Evolutionary conservation across 2,888 invertebrate genomes (phyloP), one percentile per base, ranked within the genome.

Genomic region (Drosophila quinaria): DNA sequence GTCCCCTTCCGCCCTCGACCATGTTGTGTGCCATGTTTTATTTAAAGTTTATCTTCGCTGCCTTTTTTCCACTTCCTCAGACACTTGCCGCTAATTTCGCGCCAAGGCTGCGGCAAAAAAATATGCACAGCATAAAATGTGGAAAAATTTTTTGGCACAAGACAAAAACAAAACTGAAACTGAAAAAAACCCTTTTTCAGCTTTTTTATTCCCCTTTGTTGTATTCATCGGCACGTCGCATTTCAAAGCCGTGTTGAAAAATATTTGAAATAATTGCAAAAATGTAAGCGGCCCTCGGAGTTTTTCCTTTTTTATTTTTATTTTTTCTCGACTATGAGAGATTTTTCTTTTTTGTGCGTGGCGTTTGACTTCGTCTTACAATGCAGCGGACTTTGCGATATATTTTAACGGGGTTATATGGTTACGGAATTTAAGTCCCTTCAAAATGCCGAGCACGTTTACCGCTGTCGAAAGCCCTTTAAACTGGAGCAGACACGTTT

Each of bases 201-300:
- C 33, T 29, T 42, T 29, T 50, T 35, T 50, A 54, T 47, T 33
- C 39, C 46, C 13, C n/a, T 55, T 54, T 47, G 44, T 47, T 41
- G 55, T 35, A 35, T 56, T 70, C 64, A 77, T 77, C 87, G 83
- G 89, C 83, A 83, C 83, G 83, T 83, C 80, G 80, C 77, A 70
- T 82, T 82, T 72, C 89, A 82, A 87, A 83, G 84, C 84, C 87
- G 89, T 76, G 84, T 87, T 85, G 84, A 85, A 85, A 85, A 85
- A 85, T 85, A 89, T 89, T 87, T 85, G 78, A 89, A 85, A 85
- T 85, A 85, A 85, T 85, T 85, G 89, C 81, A 81, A 87, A 85
- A 89, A 83, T 83, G 80, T 72, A 81, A 68, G 39, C 49, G 52
- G 66, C 54, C 35, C 58, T 60, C 51, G 56, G 44, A 67, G 31